These are phyloP conservation scores for Thripadectes ignobilis DNA, from an alignment of 2,797 vertebrate species.

Conservation along the genomic window DNA sequence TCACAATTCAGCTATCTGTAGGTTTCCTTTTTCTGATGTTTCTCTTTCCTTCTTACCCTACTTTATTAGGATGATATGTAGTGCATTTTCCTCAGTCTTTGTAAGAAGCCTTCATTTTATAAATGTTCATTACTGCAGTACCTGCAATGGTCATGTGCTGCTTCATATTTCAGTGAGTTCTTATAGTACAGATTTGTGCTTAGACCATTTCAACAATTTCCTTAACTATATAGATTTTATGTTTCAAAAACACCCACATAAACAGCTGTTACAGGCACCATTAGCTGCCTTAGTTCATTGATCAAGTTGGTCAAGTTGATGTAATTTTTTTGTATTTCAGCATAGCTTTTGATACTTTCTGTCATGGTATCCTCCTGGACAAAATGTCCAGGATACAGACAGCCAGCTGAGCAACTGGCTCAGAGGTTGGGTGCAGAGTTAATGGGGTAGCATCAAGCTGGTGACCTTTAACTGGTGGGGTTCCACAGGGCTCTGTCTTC, in stretches of 20 bases:
- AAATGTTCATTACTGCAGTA: neutral
- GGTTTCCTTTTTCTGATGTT: neutral
- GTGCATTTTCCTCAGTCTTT: neutral
- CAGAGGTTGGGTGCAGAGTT: neutral
- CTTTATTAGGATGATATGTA: neutral
- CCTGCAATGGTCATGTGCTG: neutral
- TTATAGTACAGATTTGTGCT: neutral
- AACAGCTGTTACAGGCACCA: neutral
- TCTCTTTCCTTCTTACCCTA: neutral
- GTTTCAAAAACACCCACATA: neutral
- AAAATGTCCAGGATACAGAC: neutral
- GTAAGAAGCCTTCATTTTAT: neutral
- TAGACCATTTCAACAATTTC: neutral
- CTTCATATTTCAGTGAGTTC: neutral
- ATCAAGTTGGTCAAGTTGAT: neutral
- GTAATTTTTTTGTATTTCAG: neutral
- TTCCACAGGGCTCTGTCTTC: neutral
- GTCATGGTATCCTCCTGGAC: neutral
- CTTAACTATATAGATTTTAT: neutral
- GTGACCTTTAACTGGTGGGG: no score
- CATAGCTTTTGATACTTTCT: neutral
- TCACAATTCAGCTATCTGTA: neutral
- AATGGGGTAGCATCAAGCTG: neutral
- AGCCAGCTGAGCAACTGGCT: neutral
- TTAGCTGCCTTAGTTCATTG: neutral